A percentile compares a stretch with the other conserved stretches of the same genome.
phyloP scores from a whole-genome alignment of 92 coral and sea anemone species.

The Diadumene lineata region DNA sequence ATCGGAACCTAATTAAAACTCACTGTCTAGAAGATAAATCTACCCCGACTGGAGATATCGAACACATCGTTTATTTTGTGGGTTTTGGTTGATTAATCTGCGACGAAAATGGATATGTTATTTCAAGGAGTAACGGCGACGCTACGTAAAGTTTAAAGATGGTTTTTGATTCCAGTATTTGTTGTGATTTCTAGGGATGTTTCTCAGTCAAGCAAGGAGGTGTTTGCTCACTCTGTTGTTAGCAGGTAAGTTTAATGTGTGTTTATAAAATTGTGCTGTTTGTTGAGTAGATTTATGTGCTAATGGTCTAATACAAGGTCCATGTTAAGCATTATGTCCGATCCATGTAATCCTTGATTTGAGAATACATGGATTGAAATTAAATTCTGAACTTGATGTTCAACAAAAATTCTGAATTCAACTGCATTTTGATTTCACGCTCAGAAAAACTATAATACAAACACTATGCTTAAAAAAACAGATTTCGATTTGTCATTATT shows the following conservation, averaged over 20 bases:
- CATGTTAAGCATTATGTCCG: not conserved
- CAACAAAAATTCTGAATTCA: not conserved
- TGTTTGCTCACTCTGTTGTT: not conserved
- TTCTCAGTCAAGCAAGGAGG: not conserved
- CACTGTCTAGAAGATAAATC: not conserved
- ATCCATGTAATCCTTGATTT: not conserved
- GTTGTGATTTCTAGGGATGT: slow-evolving; percentile 21
- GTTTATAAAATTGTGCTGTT: not conserved
- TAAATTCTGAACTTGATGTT: not conserved
- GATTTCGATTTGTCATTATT: not conserved
- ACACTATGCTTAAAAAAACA: too few species aligned
- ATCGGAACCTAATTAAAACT: not conserved
- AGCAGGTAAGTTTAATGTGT: slow-evolving; percentile 12
- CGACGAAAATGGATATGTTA: not conserved
- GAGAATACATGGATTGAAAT: not conserved
- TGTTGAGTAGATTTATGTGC: not conserved
- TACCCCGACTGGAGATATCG: too few species aligned
- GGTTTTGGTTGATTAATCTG: not conserved
- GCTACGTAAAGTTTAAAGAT: not conserved
- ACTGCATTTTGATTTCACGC: not conserved
- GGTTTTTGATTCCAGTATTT: not conserved
- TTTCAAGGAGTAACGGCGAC: too few species aligned
- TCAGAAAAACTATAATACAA: not conserved
- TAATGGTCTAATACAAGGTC: too few species aligned
- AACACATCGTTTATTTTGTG: too few species aligned